Evolutionary conservation across 2,888 invertebrate species (phyloP).

Genomic region (Aphrophora alni): DNA sequence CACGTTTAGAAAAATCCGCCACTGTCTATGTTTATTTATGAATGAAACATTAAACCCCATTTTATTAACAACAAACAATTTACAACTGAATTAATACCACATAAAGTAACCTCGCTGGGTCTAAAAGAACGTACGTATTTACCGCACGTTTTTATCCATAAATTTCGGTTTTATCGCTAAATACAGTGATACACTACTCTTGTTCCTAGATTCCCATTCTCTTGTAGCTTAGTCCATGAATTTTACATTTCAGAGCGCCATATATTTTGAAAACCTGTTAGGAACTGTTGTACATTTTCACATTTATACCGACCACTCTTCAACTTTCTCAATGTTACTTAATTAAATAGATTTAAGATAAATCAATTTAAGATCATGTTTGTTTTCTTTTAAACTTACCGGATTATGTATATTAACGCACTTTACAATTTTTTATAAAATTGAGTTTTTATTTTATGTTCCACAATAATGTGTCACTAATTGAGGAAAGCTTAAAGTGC

Average conservation of each 20-base stretch:
- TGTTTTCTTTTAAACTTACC: too few relatives aligned
- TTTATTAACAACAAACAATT: neutral
- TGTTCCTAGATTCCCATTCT: neutral
- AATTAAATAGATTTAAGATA: too few relatives aligned
- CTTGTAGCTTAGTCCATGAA: neutral
- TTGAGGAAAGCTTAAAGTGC: too few relatives aligned
- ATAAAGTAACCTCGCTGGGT: neutral
- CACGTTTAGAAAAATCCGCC: too few relatives aligned
- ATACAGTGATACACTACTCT: neutral
- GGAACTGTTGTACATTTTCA: neutral
- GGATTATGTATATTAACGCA: too few relatives aligned
- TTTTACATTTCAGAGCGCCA: neutral
- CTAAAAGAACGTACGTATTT: neutral
- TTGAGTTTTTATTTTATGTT: too few relatives aligned
- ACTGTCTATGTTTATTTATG: neutral
- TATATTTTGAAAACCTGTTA: neutral
- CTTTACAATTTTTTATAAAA: too few relatives aligned
- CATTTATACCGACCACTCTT: neutral
- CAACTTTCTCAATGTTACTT: too few relatives aligned
- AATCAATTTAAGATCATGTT: too few relatives aligned
- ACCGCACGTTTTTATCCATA: neutral
- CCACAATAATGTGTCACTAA: too few relatives aligned
- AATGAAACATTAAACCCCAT: neutral
- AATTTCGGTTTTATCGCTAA: neutral
- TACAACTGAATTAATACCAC: neutral